A percentile compares a stretch with the other conserved stretches of the same genome.
phyloP scores from a whole-genome alignment of 2,797 vertebrate species.

The Trachurus trachurus region DNA sequence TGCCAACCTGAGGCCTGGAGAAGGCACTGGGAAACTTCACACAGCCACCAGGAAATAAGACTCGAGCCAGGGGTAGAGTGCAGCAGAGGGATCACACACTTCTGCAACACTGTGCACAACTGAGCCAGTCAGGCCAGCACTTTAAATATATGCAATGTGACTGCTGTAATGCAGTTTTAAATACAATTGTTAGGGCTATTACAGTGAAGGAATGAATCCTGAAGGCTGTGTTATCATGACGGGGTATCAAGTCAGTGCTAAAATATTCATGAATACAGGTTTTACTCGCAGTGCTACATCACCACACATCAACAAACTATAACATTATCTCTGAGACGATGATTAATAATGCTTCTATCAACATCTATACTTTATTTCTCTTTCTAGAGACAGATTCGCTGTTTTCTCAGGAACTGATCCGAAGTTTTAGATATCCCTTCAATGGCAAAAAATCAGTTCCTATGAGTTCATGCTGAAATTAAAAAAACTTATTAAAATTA shows the following conservation, averaged over 20 bases:
- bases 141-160: conserved; percentile 28
- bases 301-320: conserved; percentile 5
- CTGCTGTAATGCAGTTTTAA: conserved; percentile 3
- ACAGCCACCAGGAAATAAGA: conserved; percentile 52
- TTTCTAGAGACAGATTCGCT: background rate
- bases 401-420: conserved; percentile 22
- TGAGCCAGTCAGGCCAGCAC: conserved; percentile 11
- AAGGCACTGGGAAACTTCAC: conserved; percentile 51
- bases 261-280: conserved; percentile 12
- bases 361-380: background rate
- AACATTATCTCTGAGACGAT: background rate
- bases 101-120: conserved; percentile 41
- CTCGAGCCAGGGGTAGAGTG: conserved; percentile 41
- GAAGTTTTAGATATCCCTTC: conserved; percentile 14
- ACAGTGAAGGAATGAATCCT: conserved; percentile 29
- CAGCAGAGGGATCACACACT: conserved; percentile 44
- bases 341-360: background rate
- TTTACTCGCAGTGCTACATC: background rate
- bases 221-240: background rate
- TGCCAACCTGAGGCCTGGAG: conserved; percentile 59
- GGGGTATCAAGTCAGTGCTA: background rate
- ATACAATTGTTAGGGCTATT: conserved; percentile 19
- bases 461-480: background rate
- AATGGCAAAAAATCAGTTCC: background rate
- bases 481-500: background rate